Conservation (phyloP, 2,113 vertebrate genomes). For the Oenanthe melanoleuca region DNA sequence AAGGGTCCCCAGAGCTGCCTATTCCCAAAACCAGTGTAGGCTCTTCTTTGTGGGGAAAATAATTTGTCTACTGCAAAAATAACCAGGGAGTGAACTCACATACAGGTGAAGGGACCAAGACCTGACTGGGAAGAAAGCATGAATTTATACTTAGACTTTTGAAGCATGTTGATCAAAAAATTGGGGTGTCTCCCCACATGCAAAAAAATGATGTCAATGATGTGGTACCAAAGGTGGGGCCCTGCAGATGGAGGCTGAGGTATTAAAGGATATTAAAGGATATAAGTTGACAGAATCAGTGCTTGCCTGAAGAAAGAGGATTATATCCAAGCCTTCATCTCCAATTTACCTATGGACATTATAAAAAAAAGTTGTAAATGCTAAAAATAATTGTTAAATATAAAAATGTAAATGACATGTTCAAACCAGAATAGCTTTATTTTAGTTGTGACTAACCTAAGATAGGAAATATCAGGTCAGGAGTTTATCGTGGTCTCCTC, state of each 20-base stretch:
- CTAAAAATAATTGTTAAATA: neutral
- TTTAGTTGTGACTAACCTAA: neutral
- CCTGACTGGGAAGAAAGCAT: neutral
- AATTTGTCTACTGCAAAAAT: neutral
- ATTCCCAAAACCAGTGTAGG: neutral
- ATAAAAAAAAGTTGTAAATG: neutral
- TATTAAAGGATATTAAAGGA: neutral
- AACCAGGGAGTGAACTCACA: neutral
- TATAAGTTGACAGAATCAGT: neutral
- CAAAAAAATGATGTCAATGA: neutral
- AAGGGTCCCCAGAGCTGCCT: neutral
- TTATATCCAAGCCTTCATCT: neutral
- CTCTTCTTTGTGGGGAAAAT: neutral
- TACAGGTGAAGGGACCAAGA: neutral
- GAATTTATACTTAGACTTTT: neutral
- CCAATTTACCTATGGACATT: rapidly evolving
- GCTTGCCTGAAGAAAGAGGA: neutral
- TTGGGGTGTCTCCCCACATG: rapidly evolving
- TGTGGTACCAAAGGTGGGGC: neutral
- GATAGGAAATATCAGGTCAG: neutral
- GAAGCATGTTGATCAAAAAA: neutral
- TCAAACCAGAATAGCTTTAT: neutral
- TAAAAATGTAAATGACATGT: neutral
- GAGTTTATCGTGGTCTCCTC: neutral
- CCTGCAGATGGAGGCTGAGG: neutral